These are phyloP conservation scores for Mionectes macconnelli DNA, from an alignment of 2,113 vertebrate genomes.

Conservation along the genomic window DNA sequence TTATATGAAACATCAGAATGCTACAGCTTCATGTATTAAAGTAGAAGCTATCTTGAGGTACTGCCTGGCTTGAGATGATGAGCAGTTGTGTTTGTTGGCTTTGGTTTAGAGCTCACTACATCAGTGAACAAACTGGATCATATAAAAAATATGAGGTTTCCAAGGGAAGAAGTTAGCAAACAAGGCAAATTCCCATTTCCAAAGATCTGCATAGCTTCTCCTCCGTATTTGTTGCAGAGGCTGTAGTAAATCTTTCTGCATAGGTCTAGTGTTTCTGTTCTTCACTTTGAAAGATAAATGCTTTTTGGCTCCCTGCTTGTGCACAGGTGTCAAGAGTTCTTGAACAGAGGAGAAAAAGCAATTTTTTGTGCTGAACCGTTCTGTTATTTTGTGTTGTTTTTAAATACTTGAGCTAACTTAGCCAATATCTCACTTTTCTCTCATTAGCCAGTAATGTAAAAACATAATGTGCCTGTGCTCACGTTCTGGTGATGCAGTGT, in stretches of 20 bases:
- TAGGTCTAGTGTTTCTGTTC: not conserved
- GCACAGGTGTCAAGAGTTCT: not conserved
- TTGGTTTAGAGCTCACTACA: not conserved
- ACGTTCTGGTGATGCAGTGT: not conserved
- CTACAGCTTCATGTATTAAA: not conserved
- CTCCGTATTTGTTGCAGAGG: not conserved
- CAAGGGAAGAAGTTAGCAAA: not conserved
- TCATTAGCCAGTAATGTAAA: not conserved
- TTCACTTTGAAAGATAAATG: not conserved
- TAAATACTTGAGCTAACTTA: not conserved
- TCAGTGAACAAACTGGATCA: not conserved
- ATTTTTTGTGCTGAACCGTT: not conserved
- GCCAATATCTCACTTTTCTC: not conserved
- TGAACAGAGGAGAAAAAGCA: not conserved
- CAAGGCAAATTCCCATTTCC: not conserved
- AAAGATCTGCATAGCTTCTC: not conserved
- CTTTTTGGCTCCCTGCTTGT: not conserved
- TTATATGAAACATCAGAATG: not conserved
- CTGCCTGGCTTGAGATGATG: not conserved
- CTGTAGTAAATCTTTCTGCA: not conserved
- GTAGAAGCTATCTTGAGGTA: not conserved
- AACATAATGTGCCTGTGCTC: not conserved
- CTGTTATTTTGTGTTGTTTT: not conserved
- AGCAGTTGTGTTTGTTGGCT: not conserved
- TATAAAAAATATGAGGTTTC: accelerated